Evolutionary conservation across 2,888 invertebrate genomes (phyloP), one percentile per base, ranked within the genome.

Genomic region (Smittia aterrima): DNA sequence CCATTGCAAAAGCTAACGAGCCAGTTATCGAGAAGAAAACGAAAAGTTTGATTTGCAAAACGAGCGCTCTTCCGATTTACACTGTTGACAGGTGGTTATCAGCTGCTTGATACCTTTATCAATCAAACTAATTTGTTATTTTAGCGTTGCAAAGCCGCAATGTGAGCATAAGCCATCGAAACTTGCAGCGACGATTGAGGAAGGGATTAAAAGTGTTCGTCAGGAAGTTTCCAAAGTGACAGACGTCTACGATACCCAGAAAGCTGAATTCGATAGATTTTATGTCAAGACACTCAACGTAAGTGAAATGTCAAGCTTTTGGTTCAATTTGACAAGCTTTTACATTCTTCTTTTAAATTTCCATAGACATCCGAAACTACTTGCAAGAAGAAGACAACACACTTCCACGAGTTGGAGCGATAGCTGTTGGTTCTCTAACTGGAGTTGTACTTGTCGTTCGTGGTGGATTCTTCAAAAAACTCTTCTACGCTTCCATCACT

Each of bases 321-420:
- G 4, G 38, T 38, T 7, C 38, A 38, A 7, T 38, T 38, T 38
- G 18, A 16, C 13, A 11, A 62, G 24, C 18, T 7, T 24, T 24
- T 64, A 4, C 9, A 64, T 20, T 47, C 40, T 7, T 54, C 6
- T 25, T 25, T 40, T 27, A 24, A 18, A 7, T 22, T 13, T n/a
- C n/a, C 54, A 66, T 66, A 90, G 89, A 87, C 76, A 83, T 89
- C 24, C 83, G 91, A 76, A 82, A 83, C 67, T 92, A 90, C 80
- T 84, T 95, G 71, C 87, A 90, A 77, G 90, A 94, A 81, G 95
- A 95, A 79, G 89, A 90, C 76, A 93, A 93, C 79, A 87, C 89
- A 18, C 81, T 91, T 71, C 89, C 90, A 11, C 87, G 90, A 77
- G 84, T 87, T 75, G 91, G 90, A 25, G 91, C 91, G 2, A 88